These are phyloP conservation scores for Plusia festucae DNA, from an alignment of 2,888 invertebrate species.

Conservation along the genomic window DNA sequence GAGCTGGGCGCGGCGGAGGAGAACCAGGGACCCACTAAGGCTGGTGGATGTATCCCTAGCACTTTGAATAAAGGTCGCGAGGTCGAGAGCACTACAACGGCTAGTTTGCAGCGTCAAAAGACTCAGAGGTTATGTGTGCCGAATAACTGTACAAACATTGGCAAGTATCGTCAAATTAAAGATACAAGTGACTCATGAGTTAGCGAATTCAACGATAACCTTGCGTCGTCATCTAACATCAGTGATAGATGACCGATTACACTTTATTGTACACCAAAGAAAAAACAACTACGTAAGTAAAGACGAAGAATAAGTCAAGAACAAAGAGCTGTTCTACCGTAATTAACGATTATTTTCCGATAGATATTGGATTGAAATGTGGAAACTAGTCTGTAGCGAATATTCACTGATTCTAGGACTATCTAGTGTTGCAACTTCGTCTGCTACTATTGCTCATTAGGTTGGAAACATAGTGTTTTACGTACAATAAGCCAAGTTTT, in stretches of 20 bases:
- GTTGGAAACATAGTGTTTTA: constrained; percentile 41
- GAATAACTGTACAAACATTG: constrained; percentile 85
- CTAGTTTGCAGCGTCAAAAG: constrained; percentile 79
- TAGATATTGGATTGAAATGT: no score
- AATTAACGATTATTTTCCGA: no score
- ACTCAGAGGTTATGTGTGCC: constrained; percentile 79
- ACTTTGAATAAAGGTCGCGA: constrained; percentile 85
- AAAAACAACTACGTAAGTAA: neutral
- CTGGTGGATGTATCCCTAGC: constrained; percentile 73
- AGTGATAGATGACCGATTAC: neutral
- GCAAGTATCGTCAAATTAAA: constrained; percentile 82
- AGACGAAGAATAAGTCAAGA: neutral
- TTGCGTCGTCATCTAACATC: constrained; percentile 37
- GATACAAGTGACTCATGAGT: constrained; percentile 69
- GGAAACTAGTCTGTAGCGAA: neutral
- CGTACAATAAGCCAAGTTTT: constrained; percentile 47
- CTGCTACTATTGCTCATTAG: constrained; percentile 48
- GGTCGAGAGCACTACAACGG: constrained; percentile 82
- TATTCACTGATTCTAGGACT: constrained; percentile 23
- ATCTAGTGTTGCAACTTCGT: constrained; percentile 34
- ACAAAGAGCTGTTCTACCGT: no score
- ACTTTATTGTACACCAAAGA: neutral
- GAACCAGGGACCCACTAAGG: constrained; percentile 59
- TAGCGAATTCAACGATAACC: constrained; percentile 55
- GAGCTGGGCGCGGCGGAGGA: constrained; percentile 35